phyloP scores from a whole-genome alignment of 2,113 vertebrate genomes.

The Ancistrus triradiatus region DNA sequence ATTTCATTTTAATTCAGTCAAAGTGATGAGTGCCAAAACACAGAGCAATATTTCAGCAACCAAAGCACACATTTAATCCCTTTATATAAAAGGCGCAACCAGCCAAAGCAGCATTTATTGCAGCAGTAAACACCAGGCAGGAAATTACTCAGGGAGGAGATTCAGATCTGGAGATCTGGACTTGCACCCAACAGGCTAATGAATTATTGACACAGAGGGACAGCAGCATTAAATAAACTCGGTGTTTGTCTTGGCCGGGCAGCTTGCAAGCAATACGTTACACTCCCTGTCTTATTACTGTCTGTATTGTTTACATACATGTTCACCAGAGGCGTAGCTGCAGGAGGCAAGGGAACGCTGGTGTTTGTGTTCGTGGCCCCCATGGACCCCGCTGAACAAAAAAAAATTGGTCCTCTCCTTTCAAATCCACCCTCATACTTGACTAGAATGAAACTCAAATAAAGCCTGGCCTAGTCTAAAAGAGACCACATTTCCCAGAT shows the following conservation, averaged over 20 bases:
- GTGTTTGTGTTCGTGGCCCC: neutral
- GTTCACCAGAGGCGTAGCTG: too few relatives aligned
- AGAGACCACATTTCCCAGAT: too few relatives aligned
- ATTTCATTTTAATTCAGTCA: too few relatives aligned
- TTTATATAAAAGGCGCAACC: constrained; percentile 53
- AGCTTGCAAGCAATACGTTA: constrained; percentile 24
- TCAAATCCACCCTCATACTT: too few relatives aligned
- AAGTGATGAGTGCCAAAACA: too few relatives aligned
- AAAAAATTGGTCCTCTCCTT: too few relatives aligned
- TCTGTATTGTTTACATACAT: constrained; percentile 16
- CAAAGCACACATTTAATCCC: constrained; percentile 47
- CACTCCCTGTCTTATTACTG: constrained; percentile 24
- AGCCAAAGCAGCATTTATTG: constrained; percentile 40
- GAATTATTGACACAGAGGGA: constrained; percentile 44
- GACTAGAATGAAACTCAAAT: too few relatives aligned
- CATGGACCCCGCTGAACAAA: neutral
- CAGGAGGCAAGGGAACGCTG: neutral
- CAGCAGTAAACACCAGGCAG: constrained; percentile 28
- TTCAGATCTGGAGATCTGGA: constrained; percentile 11
- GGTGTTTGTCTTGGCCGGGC: constrained; percentile 42
- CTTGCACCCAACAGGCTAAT: constrained; percentile 25
- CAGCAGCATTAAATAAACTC: constrained; percentile 38
- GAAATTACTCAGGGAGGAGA: constrained; percentile 30
- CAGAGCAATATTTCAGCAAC: too few relatives aligned
- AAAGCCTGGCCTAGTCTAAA: too few relatives aligned